phyloP scores from a whole-genome alignment of 2,888 invertebrate genomes.

The Athalia cordata region DNA sequence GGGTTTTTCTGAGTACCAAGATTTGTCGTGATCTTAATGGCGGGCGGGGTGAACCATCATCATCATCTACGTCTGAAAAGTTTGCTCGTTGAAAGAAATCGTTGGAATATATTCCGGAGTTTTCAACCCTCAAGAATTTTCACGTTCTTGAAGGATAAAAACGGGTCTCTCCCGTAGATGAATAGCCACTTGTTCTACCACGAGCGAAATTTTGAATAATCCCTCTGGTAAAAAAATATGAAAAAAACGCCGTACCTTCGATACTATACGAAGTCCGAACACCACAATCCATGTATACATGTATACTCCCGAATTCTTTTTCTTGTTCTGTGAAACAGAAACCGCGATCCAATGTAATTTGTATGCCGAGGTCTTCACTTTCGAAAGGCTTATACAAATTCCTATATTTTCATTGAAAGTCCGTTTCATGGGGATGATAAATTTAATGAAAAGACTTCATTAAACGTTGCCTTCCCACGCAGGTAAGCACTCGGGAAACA shows the following conservation, averaged over 20 bases:
- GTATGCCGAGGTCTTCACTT: too few species aligned
- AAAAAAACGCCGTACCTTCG: background rate
- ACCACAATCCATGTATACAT: too few species aligned
- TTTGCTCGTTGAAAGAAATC: constrained; percentile 30
- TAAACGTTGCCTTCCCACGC: too few species aligned
- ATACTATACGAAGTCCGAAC: background rate
- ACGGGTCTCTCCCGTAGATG: constrained; percentile 19
- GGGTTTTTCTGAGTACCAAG: constrained; percentile 31
- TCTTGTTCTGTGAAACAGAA: too few species aligned
- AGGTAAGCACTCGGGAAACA: too few species aligned
- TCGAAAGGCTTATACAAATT: too few species aligned
- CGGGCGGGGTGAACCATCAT: background rate
- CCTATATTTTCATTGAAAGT: too few species aligned
- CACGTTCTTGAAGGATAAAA: constrained; percentile 33
- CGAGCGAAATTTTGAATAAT: constrained; percentile 25
- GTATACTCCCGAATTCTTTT: too few species aligned
- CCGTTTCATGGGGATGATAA: too few species aligned
- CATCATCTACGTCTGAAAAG: constrained; percentile 14
- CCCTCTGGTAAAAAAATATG: background rate
- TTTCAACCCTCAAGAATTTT: constrained; percentile 11
- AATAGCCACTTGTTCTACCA: constrained; percentile 37
- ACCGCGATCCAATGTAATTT: too few species aligned
- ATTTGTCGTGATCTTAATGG: constrained; percentile 39
- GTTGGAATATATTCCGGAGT: constrained; percentile 37
- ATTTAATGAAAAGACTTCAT: too few species aligned